A percentile compares a stretch with the other conserved stretches of the same genome.
Evolutionary conservation across 2,113 vertebrate species (phyloP).

Genomic region (Phocoena sinus): DNA sequence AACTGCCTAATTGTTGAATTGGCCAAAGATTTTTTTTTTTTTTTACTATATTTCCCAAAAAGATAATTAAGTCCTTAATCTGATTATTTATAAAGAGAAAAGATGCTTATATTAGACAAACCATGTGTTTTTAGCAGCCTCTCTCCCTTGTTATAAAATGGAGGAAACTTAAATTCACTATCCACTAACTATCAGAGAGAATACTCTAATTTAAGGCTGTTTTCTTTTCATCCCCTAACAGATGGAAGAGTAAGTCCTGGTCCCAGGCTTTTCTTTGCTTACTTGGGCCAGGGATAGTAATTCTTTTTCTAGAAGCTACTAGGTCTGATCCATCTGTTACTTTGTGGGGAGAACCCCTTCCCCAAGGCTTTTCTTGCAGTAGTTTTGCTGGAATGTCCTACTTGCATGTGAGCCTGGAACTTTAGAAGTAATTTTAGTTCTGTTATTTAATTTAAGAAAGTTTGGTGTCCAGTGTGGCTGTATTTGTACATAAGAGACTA

Average conservation of each 20-base stretch:
- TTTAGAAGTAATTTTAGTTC: neutral
- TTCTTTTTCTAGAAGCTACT: constrained; percentile 1
- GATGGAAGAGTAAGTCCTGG: constrained; percentile 16
- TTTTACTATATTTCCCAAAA: neutral
- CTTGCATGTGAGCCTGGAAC: neutral
- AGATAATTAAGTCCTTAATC: neutral
- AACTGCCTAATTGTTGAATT: neutral
- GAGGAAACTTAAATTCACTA: constrained; percentile 72
- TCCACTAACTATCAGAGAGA: constrained; percentile 58
- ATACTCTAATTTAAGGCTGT: neutral
- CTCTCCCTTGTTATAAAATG: constrained; percentile 66
- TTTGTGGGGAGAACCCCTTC: constrained; percentile 1
- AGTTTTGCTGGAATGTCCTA: neutral
- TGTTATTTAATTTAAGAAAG: constrained; percentile 14
- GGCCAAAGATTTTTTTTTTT: neutral
- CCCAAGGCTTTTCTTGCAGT: neutral
- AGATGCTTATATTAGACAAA: constrained; percentile 33
- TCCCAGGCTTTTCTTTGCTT: constrained; percentile 50
- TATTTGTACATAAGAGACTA: neutral
- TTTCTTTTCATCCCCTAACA: neutral
- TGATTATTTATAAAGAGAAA: constrained; percentile 21
- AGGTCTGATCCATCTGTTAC: constrained; percentile 49
- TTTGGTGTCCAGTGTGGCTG: neutral
- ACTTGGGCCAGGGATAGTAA: neutral
- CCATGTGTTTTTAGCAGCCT: constrained; percentile 75